These are phyloP conservation scores for Parnassius glacialis DNA, from an alignment of 2,888 invertebrate species.

Conservation along the genomic window DNA sequence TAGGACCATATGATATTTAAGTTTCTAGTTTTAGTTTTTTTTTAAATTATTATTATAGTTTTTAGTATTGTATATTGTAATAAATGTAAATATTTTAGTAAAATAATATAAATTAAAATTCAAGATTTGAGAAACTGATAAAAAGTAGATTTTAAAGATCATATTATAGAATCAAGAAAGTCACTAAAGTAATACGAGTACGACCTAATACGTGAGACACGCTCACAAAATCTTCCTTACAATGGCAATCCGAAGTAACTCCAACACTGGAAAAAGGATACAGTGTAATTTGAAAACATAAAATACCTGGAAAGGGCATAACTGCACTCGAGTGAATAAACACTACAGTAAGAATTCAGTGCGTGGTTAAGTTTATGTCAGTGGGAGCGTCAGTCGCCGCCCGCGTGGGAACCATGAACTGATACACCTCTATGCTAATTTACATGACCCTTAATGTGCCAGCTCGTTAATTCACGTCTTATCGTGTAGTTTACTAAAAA, in stretches of 20 bases:
- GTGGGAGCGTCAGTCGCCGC: slow-evolving; percentile 12
- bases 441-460: slow-evolving; percentile 15
- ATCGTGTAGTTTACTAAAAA: slow-evolving; percentile 2
- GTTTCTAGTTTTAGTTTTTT: no score
- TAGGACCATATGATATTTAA: no score
- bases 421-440: slow-evolving; percentile 20
- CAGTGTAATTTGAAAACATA: slow-evolving; percentile 8
- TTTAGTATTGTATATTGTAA: no score
- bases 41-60: no score
- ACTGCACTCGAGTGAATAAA: slow-evolving; percentile 16
- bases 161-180: no score
- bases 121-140: no score
- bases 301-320: slow-evolving; percentile 21
- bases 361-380: slow-evolving; percentile 10
- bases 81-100: no score
- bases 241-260: slow-evolving; percentile 2
- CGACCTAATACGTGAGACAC: no score
- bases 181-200: no score
- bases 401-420: slow-evolving; percentile 11
- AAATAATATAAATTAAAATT: no score
- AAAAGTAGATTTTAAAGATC: no score
- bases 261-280: neutral
- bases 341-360: slow-evolving; percentile 7
- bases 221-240: neutral
- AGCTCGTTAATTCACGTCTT: slow-evolving; percentile 5